A percentile compares a stretch with the other conserved stretches of the same genome.
These are phyloP conservation scores for Crypturellus undulatus DNA, from an alignment of 2,113 vertebrate genomes.

Conservation along the genomic window DNA sequence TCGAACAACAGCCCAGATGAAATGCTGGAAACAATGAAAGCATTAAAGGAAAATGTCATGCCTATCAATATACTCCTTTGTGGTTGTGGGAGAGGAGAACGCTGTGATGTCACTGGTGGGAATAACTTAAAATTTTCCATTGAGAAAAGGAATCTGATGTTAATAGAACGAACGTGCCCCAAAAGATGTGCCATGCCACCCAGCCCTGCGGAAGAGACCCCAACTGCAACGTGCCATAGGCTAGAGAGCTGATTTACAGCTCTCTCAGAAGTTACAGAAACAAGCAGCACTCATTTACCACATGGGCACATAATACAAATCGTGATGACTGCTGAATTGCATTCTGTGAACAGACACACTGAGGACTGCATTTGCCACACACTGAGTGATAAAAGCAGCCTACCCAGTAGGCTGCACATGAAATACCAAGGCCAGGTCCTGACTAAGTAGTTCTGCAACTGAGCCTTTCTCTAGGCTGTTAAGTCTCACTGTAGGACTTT, in stretches of 20 bases:
- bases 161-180: conserved; percentile 42
- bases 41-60: conserved; percentile 74
- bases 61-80: conserved; percentile 73
- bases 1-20: conserved; percentile 57
- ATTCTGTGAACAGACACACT: conserved; percentile 37
- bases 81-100: conserved; percentile 51
- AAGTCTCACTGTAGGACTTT: not conserved
- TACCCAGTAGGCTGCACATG: not conserved
- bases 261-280: conserved; percentile 50
- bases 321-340: not conserved
- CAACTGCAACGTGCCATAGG: not conserved
- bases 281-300: conserved; percentile 39
- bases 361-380: conserved; percentile 6
- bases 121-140: conserved; percentile 73
- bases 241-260: conserved; percentile 16
- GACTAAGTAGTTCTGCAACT: not conserved
- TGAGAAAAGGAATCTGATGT: conserved; percentile 71
- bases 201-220: conserved; percentile 13
- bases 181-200: conserved; percentile 8
- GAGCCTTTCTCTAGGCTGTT: not conserved
- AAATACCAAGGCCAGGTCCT: not conserved
- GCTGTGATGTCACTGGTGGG: conserved; percentile 61
- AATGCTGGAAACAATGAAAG: conserved; percentile 70
- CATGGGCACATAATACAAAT: conserved; percentile 35
- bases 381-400: not conserved